phyloP scores from a whole-genome alignment of 1,140 invertebrate genomes.

The Brachionus angularis region DNA sequence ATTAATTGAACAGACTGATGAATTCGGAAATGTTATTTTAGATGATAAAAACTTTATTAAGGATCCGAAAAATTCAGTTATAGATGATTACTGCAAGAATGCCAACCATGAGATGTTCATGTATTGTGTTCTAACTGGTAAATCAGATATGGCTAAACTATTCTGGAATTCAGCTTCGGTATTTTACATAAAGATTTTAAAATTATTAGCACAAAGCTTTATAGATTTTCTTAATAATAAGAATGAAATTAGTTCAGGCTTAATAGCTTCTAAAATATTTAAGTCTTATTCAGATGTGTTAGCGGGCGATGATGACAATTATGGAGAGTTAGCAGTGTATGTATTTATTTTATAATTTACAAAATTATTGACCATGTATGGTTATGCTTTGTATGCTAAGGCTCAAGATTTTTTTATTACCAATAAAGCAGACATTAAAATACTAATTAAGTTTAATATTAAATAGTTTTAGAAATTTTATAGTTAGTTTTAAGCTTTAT shows the following conservation, averaged over 20 bases:
- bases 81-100: not conserved
- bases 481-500: not conserved
- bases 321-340: not conserved
- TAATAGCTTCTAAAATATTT: constrained; percentile 34
- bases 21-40: constrained; percentile 1
- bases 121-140: constrained; percentile 13
- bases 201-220: too few relatives aligned
- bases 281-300: not conserved
- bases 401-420: too few relatives aligned
- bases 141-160: constrained; percentile 26
- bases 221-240: too few relatives aligned
- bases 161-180: not conserved
- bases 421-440: too few relatives aligned
- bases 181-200: not conserved
- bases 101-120: constrained; percentile 1
- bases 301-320: not conserved
- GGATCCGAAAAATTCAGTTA: not conserved
- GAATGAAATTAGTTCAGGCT: constrained; percentile 37
- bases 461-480: not conserved
- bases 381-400: too few relatives aligned
- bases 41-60: not conserved
- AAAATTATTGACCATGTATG: too few relatives aligned
- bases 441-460: not conserved
- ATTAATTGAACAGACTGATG: not conserved
- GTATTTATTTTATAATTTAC: too few relatives aligned